Conservation (phyloP, 2,888 invertebrate species). For the Phyllotreta striolata region DNA sequence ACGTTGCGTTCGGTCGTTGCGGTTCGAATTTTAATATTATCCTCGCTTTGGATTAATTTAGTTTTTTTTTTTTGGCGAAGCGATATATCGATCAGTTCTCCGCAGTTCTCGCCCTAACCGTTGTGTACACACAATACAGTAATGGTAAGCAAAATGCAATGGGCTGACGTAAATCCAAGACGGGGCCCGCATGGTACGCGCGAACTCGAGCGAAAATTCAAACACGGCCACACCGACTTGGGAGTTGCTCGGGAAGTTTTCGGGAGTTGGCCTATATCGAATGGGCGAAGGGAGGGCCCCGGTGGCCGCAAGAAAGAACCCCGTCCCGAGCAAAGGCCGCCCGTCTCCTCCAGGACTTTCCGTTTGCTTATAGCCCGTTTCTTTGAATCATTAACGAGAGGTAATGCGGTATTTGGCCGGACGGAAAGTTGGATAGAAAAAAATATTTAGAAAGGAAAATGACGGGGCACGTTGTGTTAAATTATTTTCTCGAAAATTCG, state of each 20-base stretch:
- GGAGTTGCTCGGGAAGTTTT: conserved; percentile 51
- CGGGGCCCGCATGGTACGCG: conserved; percentile 56
- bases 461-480: too few species aligned
- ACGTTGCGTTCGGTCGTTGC: conserved; percentile 9
- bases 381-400: conserved; percentile 36
- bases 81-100: too few species aligned
- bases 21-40: conserved; percentile 18
- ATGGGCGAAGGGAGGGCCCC: conserved; percentile 7
- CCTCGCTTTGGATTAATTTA: neutral
- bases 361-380: conserved; percentile 34
- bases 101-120: too few species aligned
- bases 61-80: too few species aligned
- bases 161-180: conserved; percentile 48
- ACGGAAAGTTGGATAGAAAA: too few species aligned
- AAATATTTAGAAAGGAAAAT: too few species aligned
- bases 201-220: conserved; percentile 61
- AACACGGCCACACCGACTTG: conserved; percentile 56
- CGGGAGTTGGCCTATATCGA: conserved; percentile 49
- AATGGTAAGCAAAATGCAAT: conserved; percentile 32
- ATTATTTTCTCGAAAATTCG: too few species aligned
- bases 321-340: conserved; percentile 19
- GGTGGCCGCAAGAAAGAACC: conserved; percentile 25
- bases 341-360: conserved; percentile 29
- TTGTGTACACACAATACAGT: conserved; percentile 12
- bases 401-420: conserved; percentile 16